phyloP scores from a whole-genome alignment of 2,888 invertebrate genomes.

The Sesamia inferens region DNA sequence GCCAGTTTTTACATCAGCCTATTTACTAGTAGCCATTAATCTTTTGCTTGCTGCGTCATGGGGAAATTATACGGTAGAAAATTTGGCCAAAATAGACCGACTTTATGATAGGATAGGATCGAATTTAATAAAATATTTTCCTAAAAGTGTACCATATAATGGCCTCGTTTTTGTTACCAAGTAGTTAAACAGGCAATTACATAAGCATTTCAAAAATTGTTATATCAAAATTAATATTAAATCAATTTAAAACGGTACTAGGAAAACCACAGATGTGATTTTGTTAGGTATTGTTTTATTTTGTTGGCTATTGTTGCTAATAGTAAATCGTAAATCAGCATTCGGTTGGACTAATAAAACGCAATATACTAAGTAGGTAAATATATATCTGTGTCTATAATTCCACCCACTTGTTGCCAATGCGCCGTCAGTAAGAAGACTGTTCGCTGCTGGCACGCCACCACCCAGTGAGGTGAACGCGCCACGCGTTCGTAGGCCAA shows the following conservation, averaged over 20 bases:
- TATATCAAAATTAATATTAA: conserved; percentile 7
- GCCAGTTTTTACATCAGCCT: conserved; percentile 42
- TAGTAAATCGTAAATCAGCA: conserved; percentile 21
- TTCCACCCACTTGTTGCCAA: too few relatives aligned
- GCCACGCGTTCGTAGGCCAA: neutral
- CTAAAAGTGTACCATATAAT: neutral
- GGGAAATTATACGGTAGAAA: conserved; percentile 11
- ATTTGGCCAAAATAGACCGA: neutral
- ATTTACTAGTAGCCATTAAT: conserved; percentile 48
- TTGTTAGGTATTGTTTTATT: conserved; percentile 6
- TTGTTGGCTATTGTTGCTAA: conserved; percentile 19
- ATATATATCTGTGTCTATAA: too few relatives aligned
- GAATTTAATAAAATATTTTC: neutral
- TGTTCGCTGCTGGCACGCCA: too few relatives aligned
- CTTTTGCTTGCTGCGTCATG: conserved; percentile 55
- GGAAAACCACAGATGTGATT: conserved; percentile 36
- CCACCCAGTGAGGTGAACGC: too few relatives aligned
- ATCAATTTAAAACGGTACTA: conserved; percentile 9
- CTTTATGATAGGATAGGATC: neutral
- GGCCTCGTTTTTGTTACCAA: neutral
- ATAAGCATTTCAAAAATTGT: neutral
- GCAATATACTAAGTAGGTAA: conserved; percentile 13
- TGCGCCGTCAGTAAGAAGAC: too few relatives aligned
- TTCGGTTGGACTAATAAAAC: conserved; percentile 9
- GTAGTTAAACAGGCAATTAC: neutral